Conservation (phyloP, 2,113 vertebrate species). For the Anhinga rufa region DNA sequence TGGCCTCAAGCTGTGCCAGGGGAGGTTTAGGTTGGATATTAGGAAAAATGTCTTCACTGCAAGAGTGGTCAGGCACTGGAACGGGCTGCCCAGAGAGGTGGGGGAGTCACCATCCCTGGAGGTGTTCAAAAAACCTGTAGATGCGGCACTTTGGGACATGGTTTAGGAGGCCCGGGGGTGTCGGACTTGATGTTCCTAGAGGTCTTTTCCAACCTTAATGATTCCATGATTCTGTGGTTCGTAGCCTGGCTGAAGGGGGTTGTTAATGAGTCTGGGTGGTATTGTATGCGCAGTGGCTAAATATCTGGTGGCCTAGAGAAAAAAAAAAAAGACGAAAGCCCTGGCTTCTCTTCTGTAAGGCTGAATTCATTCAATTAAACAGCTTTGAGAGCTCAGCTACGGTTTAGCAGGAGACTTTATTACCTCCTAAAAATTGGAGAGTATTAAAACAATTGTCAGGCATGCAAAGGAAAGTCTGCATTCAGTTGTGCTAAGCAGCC, state of each 20-base stretch:
- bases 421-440: slow-evolving; percentile 45
- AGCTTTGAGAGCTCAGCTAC: slow-evolving; percentile 67
- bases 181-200: too few species aligned
- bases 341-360: slow-evolving; percentile 68
- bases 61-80: too few species aligned
- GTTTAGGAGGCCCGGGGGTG: too few species aligned
- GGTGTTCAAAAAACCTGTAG: too few species aligned
- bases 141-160: too few species aligned
- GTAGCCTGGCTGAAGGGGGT: not conserved
- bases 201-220: too few species aligned
- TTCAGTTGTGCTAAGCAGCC: slow-evolving; percentile 57
- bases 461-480: slow-evolving; percentile 60
- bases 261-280: slow-evolving; percentile 45
- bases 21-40: too few species aligned
- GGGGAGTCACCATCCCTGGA: too few species aligned
- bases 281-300: slow-evolving; percentile 62
- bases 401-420: slow-evolving; percentile 68
- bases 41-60: too few species aligned
- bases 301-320: slow-evolving; percentile 71
- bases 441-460: slow-evolving; percentile 65
- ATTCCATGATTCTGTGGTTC: too few species aligned
- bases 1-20: too few species aligned
- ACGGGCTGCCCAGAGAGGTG: too few species aligned
- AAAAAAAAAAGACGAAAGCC: slow-evolving; percentile 66
- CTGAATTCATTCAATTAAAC: slow-evolving; percentile 76